Evolutionary conservation across 2,113 vertebrate genomes (phyloP).

Genomic region (Amblyopsis rosae): DNA sequence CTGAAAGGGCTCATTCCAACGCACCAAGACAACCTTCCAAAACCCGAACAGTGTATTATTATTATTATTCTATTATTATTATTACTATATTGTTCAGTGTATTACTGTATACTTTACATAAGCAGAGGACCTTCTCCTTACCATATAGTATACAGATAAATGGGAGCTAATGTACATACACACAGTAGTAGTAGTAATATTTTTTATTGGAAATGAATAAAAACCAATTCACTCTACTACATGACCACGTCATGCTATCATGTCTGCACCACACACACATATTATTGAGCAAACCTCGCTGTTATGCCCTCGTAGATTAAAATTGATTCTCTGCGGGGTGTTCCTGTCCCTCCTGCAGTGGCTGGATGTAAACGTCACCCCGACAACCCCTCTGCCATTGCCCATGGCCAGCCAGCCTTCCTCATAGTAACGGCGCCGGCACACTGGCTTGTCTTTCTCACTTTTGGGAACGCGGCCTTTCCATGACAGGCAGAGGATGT

Average conservation of each 20-base stretch:
- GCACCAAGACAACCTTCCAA: constrained; percentile 92
- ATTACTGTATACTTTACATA: constrained; percentile 4
- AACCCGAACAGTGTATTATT: constrained; percentile 3
- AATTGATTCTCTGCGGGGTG: constrained; percentile 96
- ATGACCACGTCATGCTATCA: too few relatives aligned
- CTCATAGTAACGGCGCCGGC: constrained; percentile 93
- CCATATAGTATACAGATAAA: constrained; percentile 1
- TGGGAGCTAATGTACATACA: background rate
- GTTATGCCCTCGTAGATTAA: constrained; percentile 97
- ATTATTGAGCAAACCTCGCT: constrained; percentile 84
- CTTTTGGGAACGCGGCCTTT: constrained; percentile 98
- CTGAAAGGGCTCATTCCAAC: constrained; percentile 99
- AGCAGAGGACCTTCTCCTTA: constrained; percentile 20
- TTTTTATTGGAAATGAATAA: background rate
- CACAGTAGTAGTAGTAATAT: background rate
- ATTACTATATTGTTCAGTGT: too few relatives aligned
- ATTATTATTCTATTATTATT: too few relatives aligned
- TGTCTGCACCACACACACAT: background rate
- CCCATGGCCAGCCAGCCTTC: constrained; percentile 98
- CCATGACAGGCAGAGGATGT: constrained; percentile 99
- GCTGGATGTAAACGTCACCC: constrained; percentile 96
- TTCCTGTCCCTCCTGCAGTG: constrained; percentile 94
- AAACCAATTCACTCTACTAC: too few relatives aligned
- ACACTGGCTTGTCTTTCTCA: constrained; percentile 97
- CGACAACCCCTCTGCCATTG: constrained; percentile 94